phyloP scores from a whole-genome alignment of 2,113 vertebrate genomes.

The Microcebus murinus region DNA sequence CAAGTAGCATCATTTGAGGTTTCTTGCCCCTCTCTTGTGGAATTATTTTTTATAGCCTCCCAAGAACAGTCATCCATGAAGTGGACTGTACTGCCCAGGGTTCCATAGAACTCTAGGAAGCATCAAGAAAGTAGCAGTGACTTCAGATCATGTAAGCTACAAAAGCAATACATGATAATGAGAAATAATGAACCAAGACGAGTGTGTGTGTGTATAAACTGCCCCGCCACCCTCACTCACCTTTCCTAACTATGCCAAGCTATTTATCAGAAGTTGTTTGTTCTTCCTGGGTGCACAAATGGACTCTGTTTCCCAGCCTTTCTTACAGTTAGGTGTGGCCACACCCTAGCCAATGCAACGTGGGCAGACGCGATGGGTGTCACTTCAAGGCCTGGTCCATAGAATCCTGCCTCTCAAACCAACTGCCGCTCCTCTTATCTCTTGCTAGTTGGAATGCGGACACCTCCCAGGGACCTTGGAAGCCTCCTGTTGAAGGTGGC shows the following conservation, averaged over 20 bases:
- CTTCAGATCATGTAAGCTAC: background rate
- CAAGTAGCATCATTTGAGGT: constrained; percentile 31
- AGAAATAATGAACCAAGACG: background rate
- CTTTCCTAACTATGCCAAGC: background rate
- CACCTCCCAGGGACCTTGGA: background rate
- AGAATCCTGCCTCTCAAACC: background rate
- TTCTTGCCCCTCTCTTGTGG: background rate
- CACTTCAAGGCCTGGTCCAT: background rate
- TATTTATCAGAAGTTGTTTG: background rate
- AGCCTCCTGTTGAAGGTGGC: background rate
- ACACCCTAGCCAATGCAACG: accelerated
- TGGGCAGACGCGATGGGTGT: background rate
- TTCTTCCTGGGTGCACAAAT: background rate
- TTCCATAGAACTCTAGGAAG: background rate
- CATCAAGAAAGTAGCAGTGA: background rate
- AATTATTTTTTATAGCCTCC: background rate
- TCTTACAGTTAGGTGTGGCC: background rate
- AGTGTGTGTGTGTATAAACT: no score
- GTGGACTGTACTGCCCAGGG: background rate
- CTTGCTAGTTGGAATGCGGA: background rate
- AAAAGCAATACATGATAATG: background rate
- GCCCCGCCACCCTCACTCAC: background rate
- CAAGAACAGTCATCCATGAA: background rate
- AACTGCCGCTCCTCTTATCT: background rate
- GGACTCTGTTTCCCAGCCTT: background rate